phyloP scores from a whole-genome alignment of 2,888 invertebrate genomes.

The Chromoteleia sp. region DNA sequence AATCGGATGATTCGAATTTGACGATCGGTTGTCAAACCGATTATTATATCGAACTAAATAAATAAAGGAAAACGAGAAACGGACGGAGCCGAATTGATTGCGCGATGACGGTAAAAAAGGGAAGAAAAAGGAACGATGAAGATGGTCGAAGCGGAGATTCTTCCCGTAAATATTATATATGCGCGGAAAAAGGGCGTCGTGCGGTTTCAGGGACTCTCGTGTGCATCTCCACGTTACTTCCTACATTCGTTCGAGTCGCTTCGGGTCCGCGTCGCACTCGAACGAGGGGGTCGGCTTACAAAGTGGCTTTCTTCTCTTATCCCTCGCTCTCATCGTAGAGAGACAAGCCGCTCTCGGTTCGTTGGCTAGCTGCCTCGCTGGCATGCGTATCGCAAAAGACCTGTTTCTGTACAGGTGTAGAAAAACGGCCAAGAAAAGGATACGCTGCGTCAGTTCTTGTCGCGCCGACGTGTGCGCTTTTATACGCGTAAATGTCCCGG shows the following conservation, averaged over 20 bases:
- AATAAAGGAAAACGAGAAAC: too few species aligned
- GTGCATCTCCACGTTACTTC: slow-evolving; percentile 56
- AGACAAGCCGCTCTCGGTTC: slow-evolving; percentile 50
- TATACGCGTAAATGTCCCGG: slow-evolving; percentile 30
- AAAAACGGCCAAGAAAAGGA: slow-evolving; percentile 52
- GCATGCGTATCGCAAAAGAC: slow-evolving; percentile 63
- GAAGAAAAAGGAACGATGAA: not conserved
- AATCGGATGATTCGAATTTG: too few species aligned
- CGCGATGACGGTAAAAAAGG: too few species aligned
- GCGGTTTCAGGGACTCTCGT: slow-evolving; percentile 57
- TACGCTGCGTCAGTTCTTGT: slow-evolving; percentile 48
- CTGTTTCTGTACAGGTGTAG: slow-evolving; percentile 68
- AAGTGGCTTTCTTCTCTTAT: slow-evolving; percentile 71
- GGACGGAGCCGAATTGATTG: too few species aligned
- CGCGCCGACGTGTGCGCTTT: slow-evolving; percentile 24
- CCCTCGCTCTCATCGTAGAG: slow-evolving; percentile 56
- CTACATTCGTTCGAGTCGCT: slow-evolving; percentile 59
- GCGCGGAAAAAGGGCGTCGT: slow-evolving; percentile 57
- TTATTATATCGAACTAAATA: too few species aligned
- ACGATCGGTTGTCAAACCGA: too few species aligned
- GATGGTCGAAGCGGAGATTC: not conserved
- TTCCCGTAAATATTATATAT: slow-evolving; percentile 38
- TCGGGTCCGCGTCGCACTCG: slow-evolving; percentile 51
- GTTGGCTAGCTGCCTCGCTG: slow-evolving; percentile 49
- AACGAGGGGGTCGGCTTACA: slow-evolving; percentile 66